Evolutionary conservation across 92 coral and sea anemone species (phyloP), one percentile per base, ranked within the genome.

Genomic region (Nematostella vectensis): DNA sequence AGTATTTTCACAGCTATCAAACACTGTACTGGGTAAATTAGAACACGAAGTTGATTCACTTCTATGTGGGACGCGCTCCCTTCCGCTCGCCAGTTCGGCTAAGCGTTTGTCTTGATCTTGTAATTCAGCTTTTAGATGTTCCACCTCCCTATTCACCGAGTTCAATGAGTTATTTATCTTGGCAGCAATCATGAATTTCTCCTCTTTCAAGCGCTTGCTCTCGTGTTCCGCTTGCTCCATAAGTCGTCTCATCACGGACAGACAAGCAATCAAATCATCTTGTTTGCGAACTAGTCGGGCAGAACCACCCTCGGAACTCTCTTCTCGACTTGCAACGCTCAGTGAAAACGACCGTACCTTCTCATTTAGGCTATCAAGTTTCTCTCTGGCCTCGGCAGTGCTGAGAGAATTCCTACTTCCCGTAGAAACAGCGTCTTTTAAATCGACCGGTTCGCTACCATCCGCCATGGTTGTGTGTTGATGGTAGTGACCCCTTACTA

Each of bases 181-280:
- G 20, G 96, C 77, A 31, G 96, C 95, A 37, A 91, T 83, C 42
- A 82, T 74, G 58, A 74, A 76, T 55, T 91, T 91, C 43, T 91
- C 98, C 43, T 91, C 96, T 47, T 88, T 76, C 61, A 91, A 77
- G 40, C 88, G 95, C 51, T 71, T 82, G 56, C 95, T 91, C 39
- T 91, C 98, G 60, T 75, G 70, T 51, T 91, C 98, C 18, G 98
- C 86, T 27, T 86, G 91, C 67, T 91, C 98, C 98, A 91, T 86
- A 37, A 91, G 84, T 31, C 98, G 63, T 33, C 98, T 66, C 98
- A 91, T 91, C 30, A 91, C 98, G 25, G 93, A 61, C 57, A 91
- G 75, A 51, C 98, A 91, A 50, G 88, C 73, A 28, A 86, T 78
- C 49, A 91, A 58, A 60, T 91, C 98, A 71, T 87, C 93, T 48